Conservation (phyloP, 2,797 vertebrate genomes). For the Gymnothorax reevesii region DNA sequence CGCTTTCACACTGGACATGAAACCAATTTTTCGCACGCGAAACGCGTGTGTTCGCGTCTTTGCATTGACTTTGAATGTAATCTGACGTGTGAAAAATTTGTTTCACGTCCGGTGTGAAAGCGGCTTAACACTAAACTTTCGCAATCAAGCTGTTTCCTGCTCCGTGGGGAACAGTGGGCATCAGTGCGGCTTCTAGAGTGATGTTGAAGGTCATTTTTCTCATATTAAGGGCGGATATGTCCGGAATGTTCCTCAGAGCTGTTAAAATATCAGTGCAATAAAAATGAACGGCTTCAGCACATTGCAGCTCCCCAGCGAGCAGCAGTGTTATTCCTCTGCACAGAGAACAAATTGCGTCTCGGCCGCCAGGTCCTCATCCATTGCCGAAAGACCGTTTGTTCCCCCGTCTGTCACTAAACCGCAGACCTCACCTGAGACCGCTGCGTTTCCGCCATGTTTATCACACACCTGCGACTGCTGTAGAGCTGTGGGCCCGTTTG, state of each 20-base stretch:
- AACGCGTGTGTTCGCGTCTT: too few relatives aligned
- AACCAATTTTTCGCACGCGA: too few relatives aligned
- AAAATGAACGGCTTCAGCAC: background rate
- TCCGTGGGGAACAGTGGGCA: background rate
- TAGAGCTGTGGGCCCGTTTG: slow-evolving; percentile 42
- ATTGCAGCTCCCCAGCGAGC: background rate
- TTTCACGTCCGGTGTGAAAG: background rate
- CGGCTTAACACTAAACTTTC: background rate
- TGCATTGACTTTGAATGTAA: too few relatives aligned
- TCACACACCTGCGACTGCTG: background rate
- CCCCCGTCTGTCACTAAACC: background rate
- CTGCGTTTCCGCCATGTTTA: background rate
- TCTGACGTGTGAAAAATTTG: too few relatives aligned
- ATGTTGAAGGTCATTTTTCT: background rate
- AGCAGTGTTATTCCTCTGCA: background rate
- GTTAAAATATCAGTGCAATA: background rate
- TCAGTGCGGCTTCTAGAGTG: background rate
- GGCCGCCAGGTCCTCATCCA: background rate
- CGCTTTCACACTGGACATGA: too few relatives aligned
- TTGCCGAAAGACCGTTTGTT: background rate
- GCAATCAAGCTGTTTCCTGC: background rate
- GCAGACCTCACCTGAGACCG: background rate
- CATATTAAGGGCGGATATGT: background rate
- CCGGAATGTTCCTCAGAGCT: background rate
- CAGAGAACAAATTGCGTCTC: background rate